phyloP scores from a whole-genome alignment of 2,113 vertebrate species.

The Abramis brama region DNA sequence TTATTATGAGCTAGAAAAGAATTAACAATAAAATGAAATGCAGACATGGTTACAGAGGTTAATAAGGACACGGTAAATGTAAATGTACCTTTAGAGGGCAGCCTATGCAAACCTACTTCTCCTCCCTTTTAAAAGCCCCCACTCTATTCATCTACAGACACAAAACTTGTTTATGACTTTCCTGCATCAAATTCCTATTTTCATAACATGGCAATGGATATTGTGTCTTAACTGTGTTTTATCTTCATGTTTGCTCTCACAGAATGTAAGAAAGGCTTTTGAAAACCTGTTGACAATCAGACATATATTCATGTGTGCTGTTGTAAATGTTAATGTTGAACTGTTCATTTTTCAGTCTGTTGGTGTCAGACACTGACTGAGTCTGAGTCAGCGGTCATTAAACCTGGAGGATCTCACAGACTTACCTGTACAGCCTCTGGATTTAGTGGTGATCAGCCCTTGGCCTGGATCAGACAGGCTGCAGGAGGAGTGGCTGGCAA shows the following conservation, averaged over 20 bases:
- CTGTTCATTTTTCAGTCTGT: background rate
- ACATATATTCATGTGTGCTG: background rate
- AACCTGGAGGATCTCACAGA: conserved; percentile 43
- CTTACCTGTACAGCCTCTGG: conserved; percentile 48
- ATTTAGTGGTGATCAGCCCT: rapidly evolving
- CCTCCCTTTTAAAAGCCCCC: background rate
- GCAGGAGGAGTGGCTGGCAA: conserved; percentile 16
- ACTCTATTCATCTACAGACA: background rate
- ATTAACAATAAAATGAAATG: background rate
- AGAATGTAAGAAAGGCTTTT: background rate
- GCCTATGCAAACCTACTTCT: background rate
- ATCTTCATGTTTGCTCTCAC: background rate
- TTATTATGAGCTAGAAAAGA: too few species aligned
- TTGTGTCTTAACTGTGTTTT: background rate
- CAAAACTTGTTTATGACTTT: background rate
- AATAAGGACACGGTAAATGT: background rate
- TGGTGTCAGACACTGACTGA: conserved; percentile 2
- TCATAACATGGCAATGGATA: background rate
- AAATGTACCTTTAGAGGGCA: conserved; percentile 5
- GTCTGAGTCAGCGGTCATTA: conserved; percentile 37
- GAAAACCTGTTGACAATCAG: background rate
- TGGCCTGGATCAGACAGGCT: background rate
- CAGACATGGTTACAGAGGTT: background rate
- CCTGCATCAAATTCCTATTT: background rate
- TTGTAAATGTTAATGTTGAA: background rate